Conservation (phyloP, 1,140 invertebrate species). For the Ganaspis sp. region DNA sequence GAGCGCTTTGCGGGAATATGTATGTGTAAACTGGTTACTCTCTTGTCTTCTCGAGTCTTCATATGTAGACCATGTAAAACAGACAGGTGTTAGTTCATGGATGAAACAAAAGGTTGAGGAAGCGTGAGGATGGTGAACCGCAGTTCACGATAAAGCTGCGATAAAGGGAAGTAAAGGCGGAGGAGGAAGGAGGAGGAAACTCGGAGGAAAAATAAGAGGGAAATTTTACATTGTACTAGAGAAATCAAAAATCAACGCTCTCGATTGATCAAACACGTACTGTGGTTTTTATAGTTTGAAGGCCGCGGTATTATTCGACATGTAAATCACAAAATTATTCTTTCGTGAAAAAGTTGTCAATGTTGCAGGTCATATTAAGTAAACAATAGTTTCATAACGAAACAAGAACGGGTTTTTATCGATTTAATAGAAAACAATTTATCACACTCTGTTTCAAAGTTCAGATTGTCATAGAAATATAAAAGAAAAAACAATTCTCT, state of each 20-base stretch:
- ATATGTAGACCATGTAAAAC: neutral
- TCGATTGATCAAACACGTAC: neutral
- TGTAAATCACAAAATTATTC: neutral
- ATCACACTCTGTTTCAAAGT: too few relatives aligned
- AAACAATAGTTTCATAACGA: neutral
- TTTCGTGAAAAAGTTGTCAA: neutral
- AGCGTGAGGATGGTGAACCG: conserved; percentile 11
- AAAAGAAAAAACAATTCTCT: too few relatives aligned
- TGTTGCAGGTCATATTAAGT: neutral
- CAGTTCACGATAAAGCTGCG: conserved; percentile 2
- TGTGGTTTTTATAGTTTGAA: neutral
- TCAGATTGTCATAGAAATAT: too few relatives aligned
- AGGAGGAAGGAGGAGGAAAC: too few relatives aligned
- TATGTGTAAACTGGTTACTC: neutral
- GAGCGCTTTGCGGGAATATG: neutral
- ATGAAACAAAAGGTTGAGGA: neutral
- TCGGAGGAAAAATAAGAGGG: neutral
- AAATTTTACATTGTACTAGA: neutral
- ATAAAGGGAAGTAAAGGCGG: neutral
- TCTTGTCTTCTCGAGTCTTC: neutral
- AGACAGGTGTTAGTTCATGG: neutral
- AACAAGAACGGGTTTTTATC: neutral
- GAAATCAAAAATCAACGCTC: conserved; percentile 1
- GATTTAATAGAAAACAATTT: neutral
- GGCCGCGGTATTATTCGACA: neutral